phyloP scores from a whole-genome alignment of 2,797 vertebrate species.

The Enoplosus armatus region DNA sequence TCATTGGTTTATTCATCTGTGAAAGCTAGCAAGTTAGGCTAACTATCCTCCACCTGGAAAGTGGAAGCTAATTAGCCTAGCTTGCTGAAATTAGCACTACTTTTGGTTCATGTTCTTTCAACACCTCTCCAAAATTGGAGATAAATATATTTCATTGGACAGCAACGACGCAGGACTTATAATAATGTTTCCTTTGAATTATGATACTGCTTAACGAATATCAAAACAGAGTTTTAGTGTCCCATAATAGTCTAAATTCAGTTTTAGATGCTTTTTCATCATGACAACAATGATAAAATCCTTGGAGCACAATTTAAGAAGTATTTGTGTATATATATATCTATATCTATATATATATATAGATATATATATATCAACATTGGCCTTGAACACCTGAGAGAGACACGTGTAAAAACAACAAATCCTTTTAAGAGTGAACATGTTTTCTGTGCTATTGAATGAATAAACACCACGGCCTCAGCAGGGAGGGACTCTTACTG shows the following conservation, averaged over 20 bases:
- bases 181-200: not conserved
- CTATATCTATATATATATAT: not conserved
- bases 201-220: not conserved
- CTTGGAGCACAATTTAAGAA: not conserved
- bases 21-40: not conserved
- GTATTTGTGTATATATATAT: not conserved
- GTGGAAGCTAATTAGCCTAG: not conserved
- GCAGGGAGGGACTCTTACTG: constrained; percentile 51
- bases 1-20: too few species aligned
- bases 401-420: constrained; percentile 36
- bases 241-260: not conserved
- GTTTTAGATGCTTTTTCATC: not conserved
- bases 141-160: not conserved
- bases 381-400: not conserved
- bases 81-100: not conserved
- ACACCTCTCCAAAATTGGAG: not conserved
- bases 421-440: not conserved
- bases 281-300: not conserved
- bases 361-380: not conserved
- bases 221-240: not conserved
- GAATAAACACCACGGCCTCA: constrained; percentile 11
- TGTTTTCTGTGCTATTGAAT: constrained; percentile 5
- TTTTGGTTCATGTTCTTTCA: not conserved
- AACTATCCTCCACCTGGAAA: not conserved
- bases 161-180: not conserved